Percentiles rank a stretch among this genome's conserved stretches.
Conservation (phyloP, 2,888 invertebrate genomes). For the Chirona hameri region DNA sequence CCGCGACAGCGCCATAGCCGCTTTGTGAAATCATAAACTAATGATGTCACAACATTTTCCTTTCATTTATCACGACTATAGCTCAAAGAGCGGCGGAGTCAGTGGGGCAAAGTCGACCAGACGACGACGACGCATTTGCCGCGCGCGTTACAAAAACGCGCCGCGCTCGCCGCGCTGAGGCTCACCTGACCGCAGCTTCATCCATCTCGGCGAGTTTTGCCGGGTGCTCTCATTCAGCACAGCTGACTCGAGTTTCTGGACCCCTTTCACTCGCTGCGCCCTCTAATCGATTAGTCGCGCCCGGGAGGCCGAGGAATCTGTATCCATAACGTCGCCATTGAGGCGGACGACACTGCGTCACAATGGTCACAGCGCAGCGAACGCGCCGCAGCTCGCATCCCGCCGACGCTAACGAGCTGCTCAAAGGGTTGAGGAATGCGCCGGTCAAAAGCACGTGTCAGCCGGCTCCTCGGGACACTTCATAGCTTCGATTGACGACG, state of each 20-base stretch:
- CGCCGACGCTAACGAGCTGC: slow-evolving; percentile 7
- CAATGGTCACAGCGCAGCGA: background rate
- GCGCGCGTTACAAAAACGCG: slow-evolving; percentile 7
- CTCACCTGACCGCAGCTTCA: background rate
- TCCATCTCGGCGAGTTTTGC: slow-evolving; percentile 12
- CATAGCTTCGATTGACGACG: background rate
- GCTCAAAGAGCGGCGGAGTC: background rate
- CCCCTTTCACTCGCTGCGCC: background rate
- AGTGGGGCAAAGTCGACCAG: background rate
- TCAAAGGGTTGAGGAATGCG: slow-evolving; percentile 27
- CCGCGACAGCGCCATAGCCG: background rate
- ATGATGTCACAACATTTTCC: slow-evolving; percentile 23
- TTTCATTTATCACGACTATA: background rate
- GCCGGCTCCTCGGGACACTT: background rate
- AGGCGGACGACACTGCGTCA: background rate
- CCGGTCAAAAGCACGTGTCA: slow-evolving; percentile 8
- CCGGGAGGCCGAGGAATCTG: background rate
- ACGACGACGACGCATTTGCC: background rate
- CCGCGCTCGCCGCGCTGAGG: background rate
- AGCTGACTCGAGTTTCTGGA: slow-evolving; percentile 8
- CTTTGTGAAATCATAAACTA: background rate
- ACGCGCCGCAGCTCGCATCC: background rate
- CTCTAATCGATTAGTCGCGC: slow-evolving; percentile 10
- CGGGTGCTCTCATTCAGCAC: background rate
- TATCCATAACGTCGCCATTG: slow-evolving; percentile 7